Evolutionary conservation across 2,888 invertebrate species (phyloP), one percentile per base, ranked within the genome.

Genomic region (Poecilobothrus nobilitatus): DNA sequence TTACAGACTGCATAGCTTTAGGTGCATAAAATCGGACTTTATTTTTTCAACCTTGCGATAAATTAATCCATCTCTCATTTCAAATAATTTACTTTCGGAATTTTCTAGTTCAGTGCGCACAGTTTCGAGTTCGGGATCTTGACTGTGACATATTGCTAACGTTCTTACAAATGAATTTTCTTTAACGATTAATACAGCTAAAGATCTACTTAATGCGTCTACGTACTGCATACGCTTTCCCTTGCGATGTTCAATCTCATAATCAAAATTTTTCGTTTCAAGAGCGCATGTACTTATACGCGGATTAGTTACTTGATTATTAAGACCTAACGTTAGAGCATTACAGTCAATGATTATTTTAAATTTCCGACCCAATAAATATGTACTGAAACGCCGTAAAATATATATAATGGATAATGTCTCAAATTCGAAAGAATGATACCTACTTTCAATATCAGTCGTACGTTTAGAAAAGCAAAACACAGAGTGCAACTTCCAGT

Each of bases 401-500:
- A 70, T 67, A 61, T 68, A 69, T 0, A 71, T 37, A 53, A 72
- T 70, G 9, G 71, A 69, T 22, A 72, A 20, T 21, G 67, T 67
- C 66, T 71, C 68, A 27, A 73, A 41, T 68, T 73, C 69, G 64
- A 70, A 69, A 18, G 44, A 65, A 67, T 71, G 66, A 62, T 63
- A 68, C 6, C n/a, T 44, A 3, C 15, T 44, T 15, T 44, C 44
- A 53, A n/a, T n/a, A 15, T 69, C 63, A 18, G 71, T 70, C 10
- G 66, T 64, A 2, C 70, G 62, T 64, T 70, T 70, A 9, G 68
- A 68, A 67, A 70, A 71, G 44, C 70, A 70, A n/a, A 68, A 68
- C 6, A 70, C 37, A 7, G 69, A 76, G 12, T 74, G 73, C 6
- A 72, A 68, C 10, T 68, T 63, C 5, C 69, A 69, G 67, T 73